Evolutionary conservation across 2,797 vertebrate species (phyloP), one percentile per base, ranked within the genome.

Genomic region (Leptodactylus fallax): DNA sequence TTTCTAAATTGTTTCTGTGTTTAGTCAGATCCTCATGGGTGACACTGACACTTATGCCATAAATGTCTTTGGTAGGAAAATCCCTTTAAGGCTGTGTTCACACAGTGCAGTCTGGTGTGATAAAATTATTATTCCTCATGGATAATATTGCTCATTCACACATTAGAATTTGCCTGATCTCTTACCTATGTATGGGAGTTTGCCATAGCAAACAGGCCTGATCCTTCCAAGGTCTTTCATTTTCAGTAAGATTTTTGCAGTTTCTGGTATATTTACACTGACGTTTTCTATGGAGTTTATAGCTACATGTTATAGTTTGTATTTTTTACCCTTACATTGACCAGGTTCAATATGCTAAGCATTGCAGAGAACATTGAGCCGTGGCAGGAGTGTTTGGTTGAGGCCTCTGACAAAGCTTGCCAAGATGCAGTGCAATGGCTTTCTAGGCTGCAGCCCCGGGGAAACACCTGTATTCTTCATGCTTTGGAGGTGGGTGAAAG

Each of bases 321-420:
- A 51, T 76, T 16, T 36, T 51, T 77, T 51, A 23, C 8, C 49
- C 19, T 6, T 49, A 7, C 11, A 53, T 16, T 23, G 21, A 51
- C 23, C 90, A 97, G 96, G 79, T 97, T 97, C 91, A 96, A 94
- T 88, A 88, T 97, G 89, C 86, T 97, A 79, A 92, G 92, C 67
- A 96, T 97, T 92, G 94, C 96, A 0, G 93, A 94, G 81, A 90
- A 87, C 69, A 90, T 92, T 3, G 90, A 92, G n/a, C 87, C 81
- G 0, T 97, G 96, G 96, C 94, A 90, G 83, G 91, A 94, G 0
- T 10, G 45, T 11, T 92, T 96, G 67, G 92, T 95, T 69, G 91
- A 95, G 69, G 93, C 95, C 65, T 94, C 94, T 2, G 93, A 96
- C 16, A 86, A 92, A 72, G 88, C 89, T 0, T 97, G 96, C 88